Conservation (phyloP, 2,888 invertebrate genomes). For the Acanthacorydalis orientalis region DNA sequence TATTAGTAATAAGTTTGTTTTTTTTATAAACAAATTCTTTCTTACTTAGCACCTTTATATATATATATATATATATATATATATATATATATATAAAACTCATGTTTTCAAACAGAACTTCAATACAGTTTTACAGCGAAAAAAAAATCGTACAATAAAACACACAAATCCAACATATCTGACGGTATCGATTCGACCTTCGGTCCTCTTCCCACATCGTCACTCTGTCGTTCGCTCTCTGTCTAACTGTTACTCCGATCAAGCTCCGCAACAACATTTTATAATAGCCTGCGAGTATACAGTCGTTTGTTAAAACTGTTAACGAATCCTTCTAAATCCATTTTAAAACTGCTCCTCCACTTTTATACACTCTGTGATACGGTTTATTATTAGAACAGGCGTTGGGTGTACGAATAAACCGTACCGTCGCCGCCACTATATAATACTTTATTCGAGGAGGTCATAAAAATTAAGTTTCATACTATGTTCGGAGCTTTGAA, state of each 20-base stretch:
- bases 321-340: slow-evolving; percentile 27
- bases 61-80: slow-evolving; percentile 6
- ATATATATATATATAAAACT: slow-evolving; percentile 7
- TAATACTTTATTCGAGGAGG: slow-evolving; percentile 14
- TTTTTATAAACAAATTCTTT: no score
- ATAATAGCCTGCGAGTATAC: neutral
- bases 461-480: slow-evolving; percentile 26
- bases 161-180: no score
- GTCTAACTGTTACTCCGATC: no score
- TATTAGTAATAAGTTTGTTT: no score
- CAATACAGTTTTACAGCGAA: no score
- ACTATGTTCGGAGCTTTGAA: slow-evolving; percentile 14
- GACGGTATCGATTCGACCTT: no score
- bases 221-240: no score
- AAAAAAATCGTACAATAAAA: no score
- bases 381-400: neutral
- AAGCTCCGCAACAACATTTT: no score
- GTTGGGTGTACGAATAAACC: slow-evolving; percentile 11
- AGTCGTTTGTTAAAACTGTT: slow-evolving; percentile 27
- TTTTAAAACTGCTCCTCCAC: slow-evolving; percentile 24
- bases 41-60: no score
- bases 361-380: slow-evolving; percentile 22
- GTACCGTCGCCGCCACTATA: slow-evolving; percentile 7
- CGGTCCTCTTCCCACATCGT: no score
- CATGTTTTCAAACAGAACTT: neutral